Percentiles rank a stretch among this genome's conserved stretches.
Evolutionary conservation across 2,113 vertebrate genomes (phyloP).

Genomic region (Polypterus senegalus): DNA sequence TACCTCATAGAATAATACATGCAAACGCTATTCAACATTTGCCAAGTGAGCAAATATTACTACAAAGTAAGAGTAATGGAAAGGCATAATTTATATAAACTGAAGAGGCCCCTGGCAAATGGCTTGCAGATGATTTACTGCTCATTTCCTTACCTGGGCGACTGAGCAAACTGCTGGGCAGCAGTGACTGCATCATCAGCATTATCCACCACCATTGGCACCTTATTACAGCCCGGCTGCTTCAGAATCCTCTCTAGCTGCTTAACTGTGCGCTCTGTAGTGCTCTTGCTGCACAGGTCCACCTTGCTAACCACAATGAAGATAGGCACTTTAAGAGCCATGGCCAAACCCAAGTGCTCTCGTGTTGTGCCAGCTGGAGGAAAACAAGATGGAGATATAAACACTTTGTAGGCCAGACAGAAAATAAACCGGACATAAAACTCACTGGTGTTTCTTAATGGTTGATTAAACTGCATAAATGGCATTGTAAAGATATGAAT

Average conservation of each 20-base stretch:
- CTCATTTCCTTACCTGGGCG: conserved; percentile 68
- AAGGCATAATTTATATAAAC: neutral
- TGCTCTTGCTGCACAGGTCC: conserved; percentile 79
- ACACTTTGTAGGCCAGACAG: neutral
- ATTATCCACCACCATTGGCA: conserved; percentile 72
- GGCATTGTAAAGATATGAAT: too few relatives aligned
- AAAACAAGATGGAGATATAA: neutral
- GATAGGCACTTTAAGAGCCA: conserved; percentile 94
- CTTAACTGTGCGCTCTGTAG: conserved; percentile 83
- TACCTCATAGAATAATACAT: too few relatives aligned
- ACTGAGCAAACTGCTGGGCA: conserved; percentile 90
- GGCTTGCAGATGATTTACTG: neutral
- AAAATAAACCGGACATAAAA: neutral
- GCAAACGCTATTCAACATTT: too few relatives aligned
- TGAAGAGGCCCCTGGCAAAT: neutral
- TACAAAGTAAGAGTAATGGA: neutral
- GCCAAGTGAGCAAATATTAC: neutral
- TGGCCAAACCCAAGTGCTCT: conserved; percentile 87
- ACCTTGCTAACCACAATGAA: conserved; percentile 95
- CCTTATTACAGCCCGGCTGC: conserved; percentile 93
- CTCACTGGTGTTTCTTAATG: too few relatives aligned
- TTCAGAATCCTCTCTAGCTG: conserved; percentile 89
- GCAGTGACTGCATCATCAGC: conserved; percentile 89
- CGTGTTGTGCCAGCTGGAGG: conserved; percentile 78
- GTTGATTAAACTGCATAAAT: too few relatives aligned